Base-by-base conservation (phyloP, 2,888 invertebrate species). In the Creontiades dilutus region DNA sequence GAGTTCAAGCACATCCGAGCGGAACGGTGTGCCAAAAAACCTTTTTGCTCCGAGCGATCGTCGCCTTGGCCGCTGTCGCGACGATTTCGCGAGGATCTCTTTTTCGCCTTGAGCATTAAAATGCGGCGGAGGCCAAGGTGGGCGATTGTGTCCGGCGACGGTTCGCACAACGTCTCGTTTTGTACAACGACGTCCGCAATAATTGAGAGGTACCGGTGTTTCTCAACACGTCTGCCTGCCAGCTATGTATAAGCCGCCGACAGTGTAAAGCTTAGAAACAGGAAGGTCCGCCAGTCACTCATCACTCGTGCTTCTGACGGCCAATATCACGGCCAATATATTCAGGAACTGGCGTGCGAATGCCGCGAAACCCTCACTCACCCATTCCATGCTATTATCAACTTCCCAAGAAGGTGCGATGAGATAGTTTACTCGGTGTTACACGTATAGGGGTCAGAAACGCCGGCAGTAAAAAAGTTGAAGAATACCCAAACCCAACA, bases 1-100 rank as follows among this genome's bases (percentile, higher is more conserved):
- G 80, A 48, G 80, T 80, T 80, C 80, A 80, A 80, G 80, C 80
- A 80, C 80, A 46, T n/a, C 80, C 46, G 80, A 80, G 80, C 80
- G 80, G 80, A 80, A 80, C 80, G 80, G n/a, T 47, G 46, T 80
- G 46, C 80, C 80, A 80, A 80, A 80, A 80, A 80, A n/a, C 46
- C 48, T 75, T 23, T 46, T 48, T 46, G 16, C 16, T 16, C 46
- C 19, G 7, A 2, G 80, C 12, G 48, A 47, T 80, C 46, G 80
- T 46, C 46, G 80, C 80, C 80, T 19, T 47, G 80, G 46, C 19
- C 80, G 48, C 80, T 3, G 48, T 47, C 80, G 80, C 80, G 46
- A 80, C 68, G 68, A 68, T 68, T 68, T 68, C 68, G 68, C 68
- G 68, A 68, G 68, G 68, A 68, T 68, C 68, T 23, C 68, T n/a